Conservation (phyloP, 2,113 vertebrate species). For the Origma solitaria region DNA sequence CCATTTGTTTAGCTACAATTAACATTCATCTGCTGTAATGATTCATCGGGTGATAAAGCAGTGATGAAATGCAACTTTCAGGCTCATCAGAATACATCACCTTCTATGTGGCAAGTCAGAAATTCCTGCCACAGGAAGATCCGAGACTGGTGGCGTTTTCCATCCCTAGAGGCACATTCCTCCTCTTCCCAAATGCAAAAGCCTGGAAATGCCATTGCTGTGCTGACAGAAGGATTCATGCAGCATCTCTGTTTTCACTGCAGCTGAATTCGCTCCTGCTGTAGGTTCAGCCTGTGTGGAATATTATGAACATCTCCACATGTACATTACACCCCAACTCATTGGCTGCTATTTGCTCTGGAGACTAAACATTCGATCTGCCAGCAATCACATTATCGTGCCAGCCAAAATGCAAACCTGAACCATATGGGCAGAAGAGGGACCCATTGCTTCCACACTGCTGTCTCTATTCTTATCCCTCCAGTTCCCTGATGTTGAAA, state of each 20-base stretch:
- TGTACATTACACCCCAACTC: conserved; percentile 69
- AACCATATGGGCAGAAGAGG: conserved; percentile 73
- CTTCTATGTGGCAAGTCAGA: conserved; percentile 39
- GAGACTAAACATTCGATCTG: conserved; percentile 72
- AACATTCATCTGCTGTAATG: conserved; percentile 62
- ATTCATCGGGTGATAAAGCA: conserved; percentile 59
- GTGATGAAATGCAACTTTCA: conserved; percentile 61
- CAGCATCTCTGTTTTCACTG: conserved; percentile 66
- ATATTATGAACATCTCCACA: conserved; percentile 66
- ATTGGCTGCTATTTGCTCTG: conserved; percentile 72
- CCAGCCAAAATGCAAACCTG: conserved; percentile 76
- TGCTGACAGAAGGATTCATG: conserved; percentile 66
- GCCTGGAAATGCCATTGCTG: conserved; percentile 58
- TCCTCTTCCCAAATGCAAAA: conserved; percentile 46
- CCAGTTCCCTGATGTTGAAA: conserved; percentile 39
- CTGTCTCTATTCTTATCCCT: conserved; percentile 36
- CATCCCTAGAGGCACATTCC: conserved; percentile 40
- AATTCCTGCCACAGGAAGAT: conserved; percentile 37
- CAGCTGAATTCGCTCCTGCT: conserved; percentile 56
- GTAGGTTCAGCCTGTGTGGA: conserved; percentile 64
- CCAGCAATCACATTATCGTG: conserved; percentile 71
- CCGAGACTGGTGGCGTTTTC: background rate
- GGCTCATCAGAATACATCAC: conserved; percentile 56
- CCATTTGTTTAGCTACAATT: conserved; percentile 66
- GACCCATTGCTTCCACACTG: conserved; percentile 56